Base-by-base conservation (phyloP, 1,140 invertebrate genomes). In the Hestina assimilis region DNA sequence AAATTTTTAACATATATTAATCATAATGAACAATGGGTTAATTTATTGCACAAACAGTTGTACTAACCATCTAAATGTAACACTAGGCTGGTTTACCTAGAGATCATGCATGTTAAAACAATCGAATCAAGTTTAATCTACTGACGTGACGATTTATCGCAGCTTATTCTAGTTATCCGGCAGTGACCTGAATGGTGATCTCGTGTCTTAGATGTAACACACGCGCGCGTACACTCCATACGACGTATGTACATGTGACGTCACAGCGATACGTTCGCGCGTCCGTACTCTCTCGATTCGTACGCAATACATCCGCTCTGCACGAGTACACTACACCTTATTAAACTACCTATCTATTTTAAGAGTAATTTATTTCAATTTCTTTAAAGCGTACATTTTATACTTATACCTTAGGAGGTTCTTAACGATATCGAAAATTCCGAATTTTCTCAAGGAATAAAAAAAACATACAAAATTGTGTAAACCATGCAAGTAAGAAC, bases 311-410 rank as follows among this genome's bases (percentile, higher is more conserved):
- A 59, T 47, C 14, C 69, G 63, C 66, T 66, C 61, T 66, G 69
- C 70, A 67, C 69, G 63, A 72, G 72, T 73, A 78, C 61, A 72
- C 75, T 87, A 84, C 80, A 68, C 63, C 83, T 85, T 84, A 87
- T 63, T 69, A 70, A 80, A 66, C 75, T 86, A 86, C 74, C 78
- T 86, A 84, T 75, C 77, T 83, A 86, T 76, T 74, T 83, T 80
- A 83, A 69, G 69, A 82, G 68, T 85, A 79, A 82, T 74, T 88
- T 86, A 83, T 77, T 73, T 79, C 74, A 83, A 84, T 83, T 86
- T 88, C 83, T 79, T 88, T 88, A 88, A 88, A 87, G 85, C 85
- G 85, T 88, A 88, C 80, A 87, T 88, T 88, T 86, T 87, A 88
- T 87, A 72, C 79, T 86, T 86, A 87, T 66, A 74, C 69, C 61